Base-by-base conservation (phyloP, 2,113 vertebrate genomes). In the Loxodonta africana region DNA sequence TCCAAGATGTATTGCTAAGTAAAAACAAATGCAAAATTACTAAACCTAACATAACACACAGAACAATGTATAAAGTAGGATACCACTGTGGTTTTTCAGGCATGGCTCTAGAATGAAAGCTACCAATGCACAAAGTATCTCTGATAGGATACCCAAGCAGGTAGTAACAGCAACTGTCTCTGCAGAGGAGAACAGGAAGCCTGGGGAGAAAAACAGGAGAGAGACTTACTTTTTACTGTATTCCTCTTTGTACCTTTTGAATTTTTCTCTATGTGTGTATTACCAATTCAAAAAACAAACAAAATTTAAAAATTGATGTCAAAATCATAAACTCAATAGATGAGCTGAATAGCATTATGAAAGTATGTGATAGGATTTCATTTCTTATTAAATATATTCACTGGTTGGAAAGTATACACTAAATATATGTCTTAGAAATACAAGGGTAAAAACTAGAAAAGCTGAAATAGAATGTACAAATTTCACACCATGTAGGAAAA, bases 1-100 rank as follows among this genome's bases (percentile, higher is more conserved):
- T 41, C 17, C 76, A 67, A 82, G 83, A 25, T 62, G 78, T 33
- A 85, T 91, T 86, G 28, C 10, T 88, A 84, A 46, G 10, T 82
- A 48, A 82, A 82, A 88, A 76, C 62, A 67, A 90, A 85, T 80
- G 48, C 83, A 82, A 93, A 91, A 90, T 46, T 86, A 67, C 63
- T 18, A 80, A 87, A 67, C 5, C 37, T 48, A 87, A 18, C 48
- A 69, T 25, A 90, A 41, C 90, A 83, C 33, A 53, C 28, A 93
- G 57, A 65, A 69, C 21, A 74, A 2, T 48, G 2, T n/a, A 10
- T 84, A 46, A 41, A 69, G 8, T 28, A 44, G 46, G 60, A 67
- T 23, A 67, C 30, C 17, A n/a, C 3, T 71, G 88, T 67, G 46
- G 51, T 69, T n/a, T 71, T n/a, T n/a, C 15, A 67, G 69, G 2